Evolutionary conservation across 2,113 vertebrate genomes (phyloP).

Genomic region (Pelvicachromis taeniatus): DNA sequence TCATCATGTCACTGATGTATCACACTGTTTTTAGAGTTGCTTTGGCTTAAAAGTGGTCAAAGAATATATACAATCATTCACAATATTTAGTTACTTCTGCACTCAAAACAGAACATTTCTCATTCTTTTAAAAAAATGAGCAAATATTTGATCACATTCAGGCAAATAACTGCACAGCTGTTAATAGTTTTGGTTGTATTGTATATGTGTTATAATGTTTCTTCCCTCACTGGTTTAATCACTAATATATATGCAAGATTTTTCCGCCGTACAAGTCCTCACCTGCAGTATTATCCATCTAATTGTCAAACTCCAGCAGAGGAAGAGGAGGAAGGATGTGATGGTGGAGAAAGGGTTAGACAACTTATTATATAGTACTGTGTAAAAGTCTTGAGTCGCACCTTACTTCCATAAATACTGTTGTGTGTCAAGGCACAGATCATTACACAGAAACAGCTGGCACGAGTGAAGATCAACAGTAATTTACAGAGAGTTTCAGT

Average conservation of each 20-base stretch:
- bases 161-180: neutral
- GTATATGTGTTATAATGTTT: neutral
- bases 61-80: neutral
- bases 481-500: rapidly evolving
- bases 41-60: neutral
- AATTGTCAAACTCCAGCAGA: neutral
- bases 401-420: neutral
- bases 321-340: neutral
- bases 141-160: neutral
- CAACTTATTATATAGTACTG: rapidly evolving
- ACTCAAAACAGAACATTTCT: neutral
- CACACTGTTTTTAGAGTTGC: neutral
- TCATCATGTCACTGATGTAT: neutral
- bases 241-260: neutral
- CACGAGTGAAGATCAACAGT: neutral
- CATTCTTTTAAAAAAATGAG: neutral
- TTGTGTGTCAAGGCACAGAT: neutral
- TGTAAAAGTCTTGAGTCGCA: rapidly evolving
- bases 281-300: neutral
- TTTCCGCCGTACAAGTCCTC: rapidly evolving
- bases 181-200: neutral
- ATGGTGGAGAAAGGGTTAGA: too few relatives aligned
- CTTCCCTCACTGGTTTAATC: neutral
- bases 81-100: neutral
- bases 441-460: neutral